Evolutionary conservation across 2,888 invertebrate genomes (phyloP).

Genomic region (Catocala sponsa): DNA sequence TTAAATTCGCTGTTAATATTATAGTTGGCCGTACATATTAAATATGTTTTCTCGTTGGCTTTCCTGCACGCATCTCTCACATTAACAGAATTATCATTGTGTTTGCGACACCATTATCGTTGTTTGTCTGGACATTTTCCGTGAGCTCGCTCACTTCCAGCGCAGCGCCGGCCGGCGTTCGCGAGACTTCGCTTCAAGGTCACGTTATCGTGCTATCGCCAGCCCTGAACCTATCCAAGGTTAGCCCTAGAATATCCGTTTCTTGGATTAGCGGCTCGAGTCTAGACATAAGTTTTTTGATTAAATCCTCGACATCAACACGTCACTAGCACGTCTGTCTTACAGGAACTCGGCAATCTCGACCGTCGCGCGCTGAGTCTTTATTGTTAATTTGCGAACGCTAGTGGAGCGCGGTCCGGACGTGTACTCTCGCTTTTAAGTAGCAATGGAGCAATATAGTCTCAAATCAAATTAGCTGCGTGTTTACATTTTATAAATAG

Average conservation of each 20-base stretch:
- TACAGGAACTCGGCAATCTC: slow-evolving; percentile 85
- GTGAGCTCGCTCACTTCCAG: slow-evolving; percentile 75
- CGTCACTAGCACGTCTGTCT: slow-evolving; percentile 71
- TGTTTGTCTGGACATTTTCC: slow-evolving; percentile 84
- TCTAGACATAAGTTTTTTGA: slow-evolving; percentile 47
- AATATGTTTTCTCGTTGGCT: slow-evolving; percentile 65
- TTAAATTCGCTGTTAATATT: slow-evolving; percentile 44
- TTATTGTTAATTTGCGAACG: slow-evolving; percentile 79
- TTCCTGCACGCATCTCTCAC: slow-evolving; percentile 46
- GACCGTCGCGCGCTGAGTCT: slow-evolving; percentile 74
- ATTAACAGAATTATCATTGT: slow-evolving; percentile 61
- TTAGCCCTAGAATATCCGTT: slow-evolving; percentile 60
- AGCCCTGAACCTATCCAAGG: slow-evolving; percentile 80
- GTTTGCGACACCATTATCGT: slow-evolving; percentile 72
- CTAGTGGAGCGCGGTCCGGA: slow-evolving; percentile 68
- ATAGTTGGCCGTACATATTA: slow-evolving; percentile 50
- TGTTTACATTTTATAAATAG: slow-evolving; percentile 87
- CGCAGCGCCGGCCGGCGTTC: slow-evolving; percentile 83
- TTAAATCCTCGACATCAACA: slow-evolving; percentile 56
- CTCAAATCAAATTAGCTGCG: slow-evolving; percentile 81
- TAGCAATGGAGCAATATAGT: slow-evolving; percentile 70
- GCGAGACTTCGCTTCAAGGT: slow-evolving; percentile 82
- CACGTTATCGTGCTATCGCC: slow-evolving; percentile 86
- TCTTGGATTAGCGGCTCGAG: slow-evolving; percentile 43
- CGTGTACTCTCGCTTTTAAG: slow-evolving; percentile 74